Evolutionary conservation across 1,140 invertebrate species (phyloP), one percentile per base, ranked within the genome.

Genomic region (Choristoneura fumiferana): DNA sequence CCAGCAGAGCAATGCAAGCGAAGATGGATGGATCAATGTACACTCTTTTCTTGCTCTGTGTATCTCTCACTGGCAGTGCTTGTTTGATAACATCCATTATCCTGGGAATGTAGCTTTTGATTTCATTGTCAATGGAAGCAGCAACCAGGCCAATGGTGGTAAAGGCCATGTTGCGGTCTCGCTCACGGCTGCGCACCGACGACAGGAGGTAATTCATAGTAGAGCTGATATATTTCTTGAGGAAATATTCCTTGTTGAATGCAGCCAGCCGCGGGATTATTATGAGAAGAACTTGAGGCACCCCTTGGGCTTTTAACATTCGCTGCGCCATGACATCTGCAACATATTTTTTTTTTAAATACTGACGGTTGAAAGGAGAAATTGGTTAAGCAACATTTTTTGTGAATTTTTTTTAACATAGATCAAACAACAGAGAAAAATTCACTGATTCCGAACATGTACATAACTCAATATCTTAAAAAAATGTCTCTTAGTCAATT

Each of bases 201-300:
- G 87, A 86, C 49, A 98, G 81, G 34, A 99, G 89, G 80, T 98
- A 96, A 54, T 89, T 90, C 79, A 99, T 93, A 1, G 95, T 94
- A 0, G 93, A 92, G 12, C 91, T 92, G 1, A 98, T 87, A 89
- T 98, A 95, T 67, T 96, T 92, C 35, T 91, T 91, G 1, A 94
- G 91, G 71, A 98, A 99, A 34, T 92, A 92, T n/a, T 94, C 92
- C 56, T 94, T 94, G 80, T 97, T 94, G 68, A 99, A 98, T 9
- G 97, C 97, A 5, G 97, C 97, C n/a, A 99, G 84, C 55, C 98
- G 91, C n/a, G 98, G 98, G 61, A 99, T 90, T 37, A 99, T 92
- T 15, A 94, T 94, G 57, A 99, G 91, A 8, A 99, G 81, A 0
- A 95, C 93, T 74, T 97, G 95, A 71, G 99, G 97, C 29, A 99